phyloP scores from a whole-genome alignment of 2,797 vertebrate genomes.

The Gymnothorax javanicus region DNA sequence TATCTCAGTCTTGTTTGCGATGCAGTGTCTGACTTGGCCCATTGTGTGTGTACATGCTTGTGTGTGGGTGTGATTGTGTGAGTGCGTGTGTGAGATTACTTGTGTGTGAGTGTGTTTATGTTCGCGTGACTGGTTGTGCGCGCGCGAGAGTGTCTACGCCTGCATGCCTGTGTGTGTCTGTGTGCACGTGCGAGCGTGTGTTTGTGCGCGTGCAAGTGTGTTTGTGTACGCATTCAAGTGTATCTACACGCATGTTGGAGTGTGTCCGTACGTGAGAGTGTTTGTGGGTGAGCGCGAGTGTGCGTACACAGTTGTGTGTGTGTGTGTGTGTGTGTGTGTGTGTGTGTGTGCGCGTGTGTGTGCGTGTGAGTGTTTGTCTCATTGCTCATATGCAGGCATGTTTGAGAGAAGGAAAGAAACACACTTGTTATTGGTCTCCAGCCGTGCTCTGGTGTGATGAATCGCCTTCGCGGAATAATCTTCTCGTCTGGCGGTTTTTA shows the following conservation, averaged over 20 bases:
- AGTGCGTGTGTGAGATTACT: background rate
- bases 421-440: conserved; percentile 3
- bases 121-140: background rate
- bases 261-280: too few relatives aligned
- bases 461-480: background rate
- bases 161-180: background rate
- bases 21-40: background rate
- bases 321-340: background rate
- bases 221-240: background rate
- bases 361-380: background rate
- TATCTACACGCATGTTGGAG: background rate
- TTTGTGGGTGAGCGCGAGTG: too few relatives aligned
- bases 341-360: background rate
- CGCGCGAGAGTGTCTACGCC: background rate
- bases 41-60: conserved; percentile 7
- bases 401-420: background rate
- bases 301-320: too few relatives aligned
- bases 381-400: background rate
- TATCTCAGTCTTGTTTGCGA: background rate
- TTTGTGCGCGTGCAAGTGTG: background rate
- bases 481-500: background rate
- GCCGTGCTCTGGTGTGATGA: background rate
- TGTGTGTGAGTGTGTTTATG: background rate
- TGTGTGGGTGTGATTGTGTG: background rate
- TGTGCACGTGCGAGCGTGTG: background rate